phyloP scores from a whole-genome alignment of 1,140 invertebrate genomes.

The Drosophila paulistorum region DNA sequence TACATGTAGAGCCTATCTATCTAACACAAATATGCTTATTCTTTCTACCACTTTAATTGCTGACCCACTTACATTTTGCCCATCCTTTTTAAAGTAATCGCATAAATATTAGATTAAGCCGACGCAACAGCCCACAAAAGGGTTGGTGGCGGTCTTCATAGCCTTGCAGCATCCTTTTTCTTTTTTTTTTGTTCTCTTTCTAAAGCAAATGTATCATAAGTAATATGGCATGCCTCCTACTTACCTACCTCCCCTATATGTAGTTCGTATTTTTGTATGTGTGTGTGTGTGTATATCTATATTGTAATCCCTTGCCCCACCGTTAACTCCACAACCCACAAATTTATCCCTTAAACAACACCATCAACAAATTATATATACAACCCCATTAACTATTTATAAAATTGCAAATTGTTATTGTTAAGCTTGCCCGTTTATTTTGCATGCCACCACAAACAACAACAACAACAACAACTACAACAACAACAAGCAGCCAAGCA shows the following conservation, averaged over 20 bases:
- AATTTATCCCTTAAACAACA: conserved; percentile 9
- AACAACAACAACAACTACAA: conserved; percentile 37
- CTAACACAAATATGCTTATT: neutral
- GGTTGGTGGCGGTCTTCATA: neutral
- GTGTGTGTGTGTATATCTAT: neutral
- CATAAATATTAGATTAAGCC: conserved; percentile 19
- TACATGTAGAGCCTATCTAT: neutral
- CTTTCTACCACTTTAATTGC: conserved; percentile 3
- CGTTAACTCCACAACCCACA: neutral
- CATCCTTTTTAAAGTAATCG: conserved; percentile 5
- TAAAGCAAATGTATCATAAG: conserved; percentile 5
- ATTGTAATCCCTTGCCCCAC: neutral
- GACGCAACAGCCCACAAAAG: neutral
- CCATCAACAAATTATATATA: conserved; percentile 21
- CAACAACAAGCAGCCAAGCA: conserved; percentile 45
- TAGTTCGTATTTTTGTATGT: neutral
- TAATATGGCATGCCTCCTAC: neutral
- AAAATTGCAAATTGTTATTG: conserved; percentile 80
- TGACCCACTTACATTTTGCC: conserved; percentile 9
- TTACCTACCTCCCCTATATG: no score
- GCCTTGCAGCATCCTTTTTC: neutral
- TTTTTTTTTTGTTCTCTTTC: neutral
- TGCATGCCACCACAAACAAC: conserved; percentile 61
- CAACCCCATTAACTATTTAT: conserved; percentile 73
- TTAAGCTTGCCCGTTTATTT: conserved; percentile 77